Evolutionary conservation across 1,140 invertebrate genomes (phyloP), one percentile per base, ranked within the genome.

Genomic region (Bombus turneri): DNA sequence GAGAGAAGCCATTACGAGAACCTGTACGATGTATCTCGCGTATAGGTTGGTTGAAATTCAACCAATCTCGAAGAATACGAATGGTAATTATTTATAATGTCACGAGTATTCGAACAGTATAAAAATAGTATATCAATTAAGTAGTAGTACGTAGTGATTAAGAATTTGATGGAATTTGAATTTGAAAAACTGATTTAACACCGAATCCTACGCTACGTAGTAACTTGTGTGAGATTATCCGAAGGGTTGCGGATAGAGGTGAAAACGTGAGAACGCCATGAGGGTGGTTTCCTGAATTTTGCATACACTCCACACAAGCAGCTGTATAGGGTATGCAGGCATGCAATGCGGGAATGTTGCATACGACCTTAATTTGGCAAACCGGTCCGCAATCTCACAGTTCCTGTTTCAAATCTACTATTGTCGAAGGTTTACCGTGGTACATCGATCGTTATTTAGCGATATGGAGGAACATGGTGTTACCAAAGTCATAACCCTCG

Each of bases 321-420:
- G 64, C 37, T 80, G 41, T 41, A 47, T n/a, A 37, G 64, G 31
- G 43, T 69, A 69, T 39, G 78, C 39, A 53, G 34, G 66, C 25
- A 47, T 53, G 66, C 64, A 37, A 39, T 37, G 64, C 75, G 53
- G 75, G 75, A 77, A 69, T 71, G 41, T 34, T 68, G 64, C 77
- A 68, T 66, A 37, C 66, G 78, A 80, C 78, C 62, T 69, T 62
- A 71, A 80, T 80, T 80, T 80, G 64, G 39, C n/a, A 71, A 80
- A 69, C 31, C 31, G 34, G 28, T 22, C 76, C 10, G 78, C 64
- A 68, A 71, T 80, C 64, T 59, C 31, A 5, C 37, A 69, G 66
- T 68, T 47, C 78, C 41, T 47, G 37, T 69, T 57, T 69, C 31
- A 47, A 80, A 69, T 80, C 41, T 15, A 64, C 39, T 28, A 62